Evolutionary conservation across 2,888 invertebrate genomes (phyloP), one percentile per base, ranked within the genome.

Genomic region (Frankliniella intonsa): DNA sequence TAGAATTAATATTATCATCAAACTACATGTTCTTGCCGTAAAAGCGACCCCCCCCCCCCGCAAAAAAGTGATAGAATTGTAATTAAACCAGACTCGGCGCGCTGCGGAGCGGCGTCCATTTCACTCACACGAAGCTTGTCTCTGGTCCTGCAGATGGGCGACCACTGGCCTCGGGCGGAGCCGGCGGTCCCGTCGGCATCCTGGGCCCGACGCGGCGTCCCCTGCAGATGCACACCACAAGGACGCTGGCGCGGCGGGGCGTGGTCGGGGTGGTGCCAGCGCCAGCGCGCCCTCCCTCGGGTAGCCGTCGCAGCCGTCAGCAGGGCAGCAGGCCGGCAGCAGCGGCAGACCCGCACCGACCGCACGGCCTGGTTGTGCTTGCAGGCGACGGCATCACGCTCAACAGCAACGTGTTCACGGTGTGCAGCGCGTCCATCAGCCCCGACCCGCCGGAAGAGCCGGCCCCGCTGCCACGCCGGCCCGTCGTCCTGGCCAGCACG

Each of bases 341-440:
- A 51, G 51, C 10, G 10, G 65, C 65, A 1, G 65, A n/a, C 19
- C 65, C 65, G n/a, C 65, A 9, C 19, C 65, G 9, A 9, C 65
- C 65, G n/a, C 65, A n/a, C 17, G 65, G n/a, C 69, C 22, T 25
- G 22, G 10, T 55, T 76, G 22, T 25, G 22, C 12, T 9, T 76
- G 8, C 69, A 76, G 69, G 69, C 69, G 69, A 76, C 25, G 69
- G 25, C 69, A 76, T 76, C 69, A 76, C 69, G 22, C 69, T 76
- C 69, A 76, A 76, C 69, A 76, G 69, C 69, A 76, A 76, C 69
- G 69, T 76, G 69, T 76, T 76, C 69, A 76, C 69, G 69, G 69
- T 76, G 69, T 76, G 69, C 69, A 76, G 69, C 69, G 69, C 69
- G 11, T 76, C 69, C 69, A 76, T 76, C 69, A 76, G 69, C 25